Base-by-base conservation (phyloP, 2,888 invertebrate genomes). In the Caenorhabditis wallacei region DNA sequence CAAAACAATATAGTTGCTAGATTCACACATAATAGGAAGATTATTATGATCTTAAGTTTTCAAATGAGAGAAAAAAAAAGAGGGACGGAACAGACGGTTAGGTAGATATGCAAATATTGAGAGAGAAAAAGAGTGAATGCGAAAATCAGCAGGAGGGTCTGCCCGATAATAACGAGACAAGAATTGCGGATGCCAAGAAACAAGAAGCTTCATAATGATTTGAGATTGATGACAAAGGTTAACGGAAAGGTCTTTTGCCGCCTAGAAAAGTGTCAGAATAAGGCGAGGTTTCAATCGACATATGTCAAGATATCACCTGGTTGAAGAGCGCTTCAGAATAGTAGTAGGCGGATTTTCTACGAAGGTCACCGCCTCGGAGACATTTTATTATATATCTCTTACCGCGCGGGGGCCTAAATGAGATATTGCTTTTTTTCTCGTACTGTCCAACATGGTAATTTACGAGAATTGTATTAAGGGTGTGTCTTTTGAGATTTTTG, bases 101-200 rank as follows among this genome's bases (percentile, higher is more conserved):
- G 69, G 76, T 63, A 78, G 51, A 78, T 78, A 78, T 78, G 78
- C 78, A 78, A 78, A 78, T 78, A 78, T 78, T 70, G 61, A 53
- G 78, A 48, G 30, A 8, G 24, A 13, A 37, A 48, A 30, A 46
- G 3, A 48, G 66, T 40, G 37, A 22, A 64, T 40, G 64, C 48
- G 16, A 20, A 43, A 64, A 64, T 74, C 64, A 56, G 46, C 64
- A 43, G 72, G 54, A 16, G 59, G 66, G 46, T 64, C 26, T 56
- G 20, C 48, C 24, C 54, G 26, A 24, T 43, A 46, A 40, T 13
- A 40, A 43, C 46, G 11, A 74, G 64, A 78, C 69, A 46, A 63
- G 78, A 78, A 78, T 53, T 59, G 64, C 37, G 30, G 57, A 59
- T 22, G 59, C 59, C 26, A 24, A 53, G 78, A 78, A 69, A 78